Conservation (phyloP, 2,113 vertebrate genomes). For the Ctenodactylus gundi region DNA sequence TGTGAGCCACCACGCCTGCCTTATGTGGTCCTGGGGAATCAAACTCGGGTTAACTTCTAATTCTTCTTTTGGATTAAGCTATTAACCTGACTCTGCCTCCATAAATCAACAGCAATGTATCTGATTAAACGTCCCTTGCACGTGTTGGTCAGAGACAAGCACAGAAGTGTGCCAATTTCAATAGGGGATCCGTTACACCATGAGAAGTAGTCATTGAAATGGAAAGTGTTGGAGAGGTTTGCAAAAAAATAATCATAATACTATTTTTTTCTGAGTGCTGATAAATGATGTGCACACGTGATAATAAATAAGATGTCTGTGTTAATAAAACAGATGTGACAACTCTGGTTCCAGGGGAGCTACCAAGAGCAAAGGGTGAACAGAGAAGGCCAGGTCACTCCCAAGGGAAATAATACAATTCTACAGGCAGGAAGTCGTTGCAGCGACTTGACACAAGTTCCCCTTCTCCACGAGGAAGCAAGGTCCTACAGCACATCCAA, state of each 20-base stretch:
- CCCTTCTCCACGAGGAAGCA: neutral
- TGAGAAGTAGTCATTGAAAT: neutral
- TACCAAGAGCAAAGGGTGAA: neutral
- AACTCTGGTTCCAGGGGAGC: neutral
- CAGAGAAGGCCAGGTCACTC: neutral
- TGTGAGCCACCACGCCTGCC: too few species aligned
- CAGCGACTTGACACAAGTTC: neutral
- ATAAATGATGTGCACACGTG: neutral
- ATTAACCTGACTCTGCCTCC: neutral
- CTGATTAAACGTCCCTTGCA: neutral
- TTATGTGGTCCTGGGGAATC: too few species aligned
- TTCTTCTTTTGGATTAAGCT: conserved; percentile 10
- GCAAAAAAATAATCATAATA: neutral
- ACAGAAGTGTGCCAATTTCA: neutral
- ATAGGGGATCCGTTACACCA: neutral
- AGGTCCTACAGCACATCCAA: neutral
- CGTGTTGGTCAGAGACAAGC: neutral
- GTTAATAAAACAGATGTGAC: neutral
- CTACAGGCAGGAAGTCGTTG: neutral
- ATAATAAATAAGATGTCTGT: neutral
- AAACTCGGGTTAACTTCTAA: conserved; percentile 11
- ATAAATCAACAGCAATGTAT: neutral
- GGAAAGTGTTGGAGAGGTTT: conserved; percentile 7
- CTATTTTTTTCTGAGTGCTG: neutral
- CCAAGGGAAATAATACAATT: neutral